Evolutionary conservation across 2,113 vertebrate species (phyloP).

Genomic region (Octodon degus): DNA sequence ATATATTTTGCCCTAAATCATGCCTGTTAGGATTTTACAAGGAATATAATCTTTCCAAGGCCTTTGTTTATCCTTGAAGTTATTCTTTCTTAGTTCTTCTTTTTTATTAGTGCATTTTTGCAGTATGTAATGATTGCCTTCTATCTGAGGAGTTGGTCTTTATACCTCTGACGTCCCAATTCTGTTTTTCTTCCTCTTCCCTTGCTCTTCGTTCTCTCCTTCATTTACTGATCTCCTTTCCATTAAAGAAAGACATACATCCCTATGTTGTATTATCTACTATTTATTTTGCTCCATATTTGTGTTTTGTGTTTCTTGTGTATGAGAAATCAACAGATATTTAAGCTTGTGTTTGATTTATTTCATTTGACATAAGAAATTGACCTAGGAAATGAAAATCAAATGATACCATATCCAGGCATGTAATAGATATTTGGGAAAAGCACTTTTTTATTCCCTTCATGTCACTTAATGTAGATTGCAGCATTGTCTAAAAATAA

Average conservation of each 20-base stretch:
- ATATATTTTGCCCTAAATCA: neutral
- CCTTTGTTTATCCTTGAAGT: conserved; percentile 21
- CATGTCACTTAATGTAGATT: neutral
- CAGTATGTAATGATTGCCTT: neutral
- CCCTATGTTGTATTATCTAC: neutral
- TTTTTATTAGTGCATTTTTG: neutral
- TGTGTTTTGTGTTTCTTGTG: neutral
- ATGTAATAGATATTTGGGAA: neutral
- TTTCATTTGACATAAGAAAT: neutral
- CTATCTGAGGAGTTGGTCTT: neutral
- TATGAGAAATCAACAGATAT: neutral
- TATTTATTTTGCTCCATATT: neutral
- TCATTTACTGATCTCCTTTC: neutral
- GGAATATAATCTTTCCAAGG: neutral
- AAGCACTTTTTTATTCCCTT: neutral
- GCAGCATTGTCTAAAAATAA: too few relatives aligned
- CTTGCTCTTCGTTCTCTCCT: accelerated
- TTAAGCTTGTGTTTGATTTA: neutral
- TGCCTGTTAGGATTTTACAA: neutral
- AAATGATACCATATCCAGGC: neutral
- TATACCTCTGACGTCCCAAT: neutral
- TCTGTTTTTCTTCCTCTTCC: too few relatives aligned
- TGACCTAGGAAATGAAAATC: neutral
- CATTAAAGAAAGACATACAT: neutral
- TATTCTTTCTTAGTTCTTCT: neutral